phyloP scores from a whole-genome alignment of 2,888 invertebrate genomes.

The Trichogramma dendrolimi region DNA sequence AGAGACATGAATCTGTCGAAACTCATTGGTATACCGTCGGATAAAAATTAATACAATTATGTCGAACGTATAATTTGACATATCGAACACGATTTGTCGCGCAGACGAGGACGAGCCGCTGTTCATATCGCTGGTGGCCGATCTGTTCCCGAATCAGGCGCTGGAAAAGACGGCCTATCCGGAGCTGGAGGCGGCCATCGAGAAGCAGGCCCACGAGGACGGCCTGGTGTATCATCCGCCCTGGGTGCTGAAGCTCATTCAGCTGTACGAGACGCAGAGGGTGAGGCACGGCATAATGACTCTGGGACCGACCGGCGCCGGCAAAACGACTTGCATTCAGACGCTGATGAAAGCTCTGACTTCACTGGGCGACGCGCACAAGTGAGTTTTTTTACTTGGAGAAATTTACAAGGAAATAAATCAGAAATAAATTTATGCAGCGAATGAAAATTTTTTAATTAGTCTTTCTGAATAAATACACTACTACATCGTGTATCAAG shows the following conservation, averaged over 20 bases:
- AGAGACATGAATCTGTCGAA: conserved; percentile 97
- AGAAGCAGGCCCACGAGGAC: conserved; percentile 73
- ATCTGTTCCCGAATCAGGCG: conserved; percentile 91
- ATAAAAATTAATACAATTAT: neutral
- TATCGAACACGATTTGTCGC: conserved; percentile 28
- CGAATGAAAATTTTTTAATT: neutral
- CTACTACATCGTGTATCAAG: too few relatives aligned
- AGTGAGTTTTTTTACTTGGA: conserved; percentile 43
- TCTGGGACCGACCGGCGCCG: conserved; percentile 89
- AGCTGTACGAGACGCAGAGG: conserved; percentile 91
- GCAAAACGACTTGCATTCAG: conserved; percentile 88
- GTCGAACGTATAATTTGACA: neutral
- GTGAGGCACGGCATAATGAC: conserved; percentile 97
- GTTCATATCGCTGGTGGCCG: conserved; percentile 93
- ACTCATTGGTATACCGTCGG: conserved; percentile 69
- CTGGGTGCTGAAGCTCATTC: conserved; percentile 91
- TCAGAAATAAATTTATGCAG: neutral
- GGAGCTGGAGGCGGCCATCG: conserved; percentile 83
- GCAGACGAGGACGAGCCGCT: conserved; percentile 92
- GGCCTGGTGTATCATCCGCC: conserved; percentile 88
- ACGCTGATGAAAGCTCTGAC: conserved; percentile 87
- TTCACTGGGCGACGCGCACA: conserved; percentile 77
- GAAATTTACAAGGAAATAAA: neutral
- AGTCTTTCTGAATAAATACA: too few relatives aligned
- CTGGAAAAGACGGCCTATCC: conserved; percentile 86